These are phyloP conservation scores for Bursaphelenchus okinawaensis DNA, from an alignment of 2,888 invertebrate genomes.

Conservation along the genomic window DNA sequence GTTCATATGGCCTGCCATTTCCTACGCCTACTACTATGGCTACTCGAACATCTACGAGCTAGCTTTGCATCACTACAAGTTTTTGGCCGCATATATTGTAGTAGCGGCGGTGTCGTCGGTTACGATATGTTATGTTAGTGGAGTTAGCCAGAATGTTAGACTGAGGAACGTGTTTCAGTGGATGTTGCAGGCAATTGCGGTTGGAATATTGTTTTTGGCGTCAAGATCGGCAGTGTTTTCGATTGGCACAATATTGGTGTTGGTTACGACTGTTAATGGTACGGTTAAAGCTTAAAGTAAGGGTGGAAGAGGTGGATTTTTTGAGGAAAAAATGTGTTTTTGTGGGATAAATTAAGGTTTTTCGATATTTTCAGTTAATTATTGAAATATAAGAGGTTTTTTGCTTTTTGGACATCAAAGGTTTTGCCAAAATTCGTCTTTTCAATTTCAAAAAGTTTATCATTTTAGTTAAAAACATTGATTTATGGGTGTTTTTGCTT, in stretches of 20 bases:
- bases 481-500: too few species aligned
- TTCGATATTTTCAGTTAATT: too few species aligned
- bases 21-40: constrained; percentile 7
- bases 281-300: too few species aligned
- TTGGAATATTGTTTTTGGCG: not conserved
- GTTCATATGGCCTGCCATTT: constrained; percentile 2
- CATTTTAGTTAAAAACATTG: too few species aligned
- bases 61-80: not conserved
- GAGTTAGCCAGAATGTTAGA: constrained; percentile 5
- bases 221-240: not conserved
- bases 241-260: not conserved
- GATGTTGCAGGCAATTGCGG: constrained; percentile 1
- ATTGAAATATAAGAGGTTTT: too few species aligned
- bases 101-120: not conserved
- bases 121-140: constrained; percentile 6
- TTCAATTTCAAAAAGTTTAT: too few species aligned
- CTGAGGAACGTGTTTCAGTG: constrained; percentile 7
- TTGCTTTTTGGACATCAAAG: too few species aligned
- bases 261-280: not conserved
- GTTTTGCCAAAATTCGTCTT: too few species aligned
- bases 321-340: too few species aligned
- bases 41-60: not conserved
- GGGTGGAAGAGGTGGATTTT: too few species aligned
- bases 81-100: not conserved
- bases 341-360: too few species aligned